Evolutionary conservation across 2,888 invertebrate species (phyloP).

Genomic region (Torymus auratus): DNA sequence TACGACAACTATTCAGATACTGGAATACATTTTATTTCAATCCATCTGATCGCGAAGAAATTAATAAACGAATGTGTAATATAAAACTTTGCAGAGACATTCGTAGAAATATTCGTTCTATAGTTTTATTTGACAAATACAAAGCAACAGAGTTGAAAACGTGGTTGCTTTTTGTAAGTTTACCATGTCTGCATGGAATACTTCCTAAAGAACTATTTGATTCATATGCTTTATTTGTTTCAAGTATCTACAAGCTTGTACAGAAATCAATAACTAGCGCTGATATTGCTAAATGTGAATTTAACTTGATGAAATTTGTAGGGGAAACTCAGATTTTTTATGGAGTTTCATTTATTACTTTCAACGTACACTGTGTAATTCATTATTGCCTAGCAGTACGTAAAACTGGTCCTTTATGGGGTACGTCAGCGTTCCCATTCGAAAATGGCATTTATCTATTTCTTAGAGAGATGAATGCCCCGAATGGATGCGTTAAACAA

Average conservation of each 20-base stretch:
- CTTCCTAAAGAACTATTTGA: conserved; percentile 9
- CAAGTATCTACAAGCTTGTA: conserved; percentile 7
- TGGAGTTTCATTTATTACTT: conserved; percentile 2
- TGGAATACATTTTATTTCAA: too few species aligned
- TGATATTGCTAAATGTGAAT: conserved; percentile 12
- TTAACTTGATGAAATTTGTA: conserved; percentile 16
- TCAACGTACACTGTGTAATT: conserved; percentile 11
- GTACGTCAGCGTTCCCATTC: conserved; percentile 32
- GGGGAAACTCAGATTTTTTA: conserved; percentile 5
- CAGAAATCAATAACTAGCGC: conserved; percentile 1
- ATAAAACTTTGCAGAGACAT: conserved; percentile 24
- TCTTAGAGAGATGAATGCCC: conserved; percentile 10
- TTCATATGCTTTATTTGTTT: background rate
- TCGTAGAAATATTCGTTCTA: conserved; percentile 8
- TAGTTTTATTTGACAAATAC: conserved; percentile 12
- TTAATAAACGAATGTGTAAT: conserved; percentile 1
- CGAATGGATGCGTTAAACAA: conserved; percentile 17
- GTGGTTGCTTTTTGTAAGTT: conserved; percentile 15
- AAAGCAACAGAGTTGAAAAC: conserved; percentile 19
- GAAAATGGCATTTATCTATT: conserved; percentile 23
- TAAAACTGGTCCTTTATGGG: conserved; percentile 15
- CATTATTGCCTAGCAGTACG: conserved; percentile 25
- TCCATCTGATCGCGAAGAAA: background rate
- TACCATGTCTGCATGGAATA: conserved; percentile 19
- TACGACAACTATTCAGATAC: conserved; percentile 8